Conservation (phyloP, 2,113 vertebrate species). For the Siniperca knerii region DNA sequence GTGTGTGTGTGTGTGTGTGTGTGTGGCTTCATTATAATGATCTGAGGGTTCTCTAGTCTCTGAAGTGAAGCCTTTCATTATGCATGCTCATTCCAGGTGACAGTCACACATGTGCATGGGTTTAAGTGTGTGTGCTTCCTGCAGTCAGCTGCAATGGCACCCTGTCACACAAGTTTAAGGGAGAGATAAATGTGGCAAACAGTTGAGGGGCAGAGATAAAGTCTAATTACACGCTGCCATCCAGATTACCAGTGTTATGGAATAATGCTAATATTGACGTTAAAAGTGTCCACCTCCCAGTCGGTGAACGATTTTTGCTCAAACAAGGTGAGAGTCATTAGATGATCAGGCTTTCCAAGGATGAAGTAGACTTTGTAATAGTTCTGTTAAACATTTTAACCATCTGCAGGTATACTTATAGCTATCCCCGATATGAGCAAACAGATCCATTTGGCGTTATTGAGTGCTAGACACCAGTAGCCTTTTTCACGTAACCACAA, state of each 20-base stretch:
- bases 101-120: constrained; percentile 3
- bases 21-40: constrained; percentile 34
- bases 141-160: constrained; percentile 5
- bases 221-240: background rate
- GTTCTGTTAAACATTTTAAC: background rate
- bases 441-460: background rate
- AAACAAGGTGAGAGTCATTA: background rate
- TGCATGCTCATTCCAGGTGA: constrained; percentile 33
- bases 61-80: constrained; percentile 52
- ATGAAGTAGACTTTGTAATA: background rate
- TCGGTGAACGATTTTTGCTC: background rate
- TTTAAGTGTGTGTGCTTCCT: background rate
- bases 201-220: background rate
- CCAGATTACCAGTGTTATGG: background rate
- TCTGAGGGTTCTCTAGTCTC: constrained; percentile 32
- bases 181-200: background rate
- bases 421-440: background rate
- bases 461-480: too few species aligned
- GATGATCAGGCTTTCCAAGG: background rate
- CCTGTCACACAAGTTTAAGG: constrained; percentile 1
- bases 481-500: background rate
- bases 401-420: background rate
- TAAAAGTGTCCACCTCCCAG: background rate
- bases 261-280: background rate
- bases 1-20: constrained; percentile 17